Base-by-base conservation (phyloP, 2,797 vertebrate species). In the Columba guinea region DNA sequence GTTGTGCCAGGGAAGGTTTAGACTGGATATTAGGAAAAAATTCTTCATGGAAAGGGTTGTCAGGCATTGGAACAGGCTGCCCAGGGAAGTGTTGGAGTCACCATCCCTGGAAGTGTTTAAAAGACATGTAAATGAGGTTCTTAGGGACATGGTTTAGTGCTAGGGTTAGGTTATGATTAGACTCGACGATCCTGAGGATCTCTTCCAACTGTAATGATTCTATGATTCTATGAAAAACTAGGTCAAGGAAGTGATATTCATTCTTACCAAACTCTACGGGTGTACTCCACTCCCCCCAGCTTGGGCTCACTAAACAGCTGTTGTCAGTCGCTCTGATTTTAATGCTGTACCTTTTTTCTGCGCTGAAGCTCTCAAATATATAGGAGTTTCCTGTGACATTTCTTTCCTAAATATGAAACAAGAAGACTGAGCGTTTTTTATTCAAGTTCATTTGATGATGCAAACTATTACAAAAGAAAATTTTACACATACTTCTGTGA, bases 271-370 rank as follows among this genome's bases (percentile, higher is more conserved):
- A 97, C 28, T 94, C 95, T 55, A 95, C 14, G 0, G 95, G 92
- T 14, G 63, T 70, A 39, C 91, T 97, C 96, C 96, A 97, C 35
- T 97, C 94, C 68, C 96, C 96, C 96, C 96, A 97, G 39, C 26
- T 32, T 55, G 6, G 0, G 44, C 83, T 97, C 34, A 95, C 77
- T 27, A 69, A 79, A 78, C 96, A 97, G 2, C 10, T 48, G 0
- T 7, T 67, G 13, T 94, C 86, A 37, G 59, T 60, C 67, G 95
- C 96, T 97, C 96, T 94, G 88, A 97, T 73, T 84, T 93, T 93
- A 65, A 90, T 8, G 0, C 76, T 95, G 70, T 96, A 96, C 18
- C 5, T 94, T 73, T 90, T 90, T 18, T 1, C 55, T 81, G 88
- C 9, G 1, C 11, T 59, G 83, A 95, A 95, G n/a, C 67, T 92